Evolutionary conservation across 1,140 invertebrate species (phyloP).

Genomic region (Drosophila kepulauana): DNA sequence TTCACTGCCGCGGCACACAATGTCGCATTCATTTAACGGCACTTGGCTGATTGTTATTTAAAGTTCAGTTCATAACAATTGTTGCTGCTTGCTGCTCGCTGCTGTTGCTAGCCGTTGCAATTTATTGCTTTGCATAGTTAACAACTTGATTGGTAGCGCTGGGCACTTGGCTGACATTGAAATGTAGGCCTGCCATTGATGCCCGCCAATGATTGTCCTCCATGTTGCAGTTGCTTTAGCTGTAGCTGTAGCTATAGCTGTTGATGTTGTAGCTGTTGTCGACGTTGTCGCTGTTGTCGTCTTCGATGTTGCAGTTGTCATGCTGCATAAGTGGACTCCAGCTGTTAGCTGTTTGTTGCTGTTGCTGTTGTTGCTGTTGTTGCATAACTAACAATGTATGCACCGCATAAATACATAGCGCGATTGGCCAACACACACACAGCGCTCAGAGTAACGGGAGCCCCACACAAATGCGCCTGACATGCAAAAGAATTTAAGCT

Average conservation of each 20-base stretch:
- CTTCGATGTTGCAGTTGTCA: slow-evolving; percentile 62
- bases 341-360: slow-evolving; percentile 43
- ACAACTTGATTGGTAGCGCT: slow-evolving; percentile 81
- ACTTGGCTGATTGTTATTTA: slow-evolving; percentile 82
- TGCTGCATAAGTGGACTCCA: slow-evolving; percentile 56
- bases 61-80: slow-evolving; percentile 82
- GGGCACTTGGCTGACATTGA: slow-evolving; percentile 79
- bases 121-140: slow-evolving; percentile 80
- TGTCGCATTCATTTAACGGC: slow-evolving; percentile 82
- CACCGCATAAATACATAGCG: slow-evolving; percentile 77
- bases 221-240: slow-evolving; percentile 45
- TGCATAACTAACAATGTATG: slow-evolving; percentile 81
- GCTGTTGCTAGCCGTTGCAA: slow-evolving; percentile 62
- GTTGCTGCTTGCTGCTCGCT: slow-evolving; percentile 41
- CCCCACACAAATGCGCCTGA: slow-evolving; percentile 76
- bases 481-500: slow-evolving; percentile 77
- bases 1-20: slow-evolving; percentile 45
- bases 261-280: slow-evolving; percentile 32
- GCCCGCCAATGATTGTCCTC: slow-evolving; percentile 78
- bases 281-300: slow-evolving; percentile 42
- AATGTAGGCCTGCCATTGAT: slow-evolving; percentile 79
- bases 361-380: slow-evolving; percentile 29
- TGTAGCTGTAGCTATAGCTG: slow-evolving; percentile 40
- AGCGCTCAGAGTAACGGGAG: slow-evolving; percentile 62
- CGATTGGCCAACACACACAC: slow-evolving; percentile 36